phyloP scores from a whole-genome alignment of 2,888 invertebrate genomes.

The Catocala fraxini region DNA sequence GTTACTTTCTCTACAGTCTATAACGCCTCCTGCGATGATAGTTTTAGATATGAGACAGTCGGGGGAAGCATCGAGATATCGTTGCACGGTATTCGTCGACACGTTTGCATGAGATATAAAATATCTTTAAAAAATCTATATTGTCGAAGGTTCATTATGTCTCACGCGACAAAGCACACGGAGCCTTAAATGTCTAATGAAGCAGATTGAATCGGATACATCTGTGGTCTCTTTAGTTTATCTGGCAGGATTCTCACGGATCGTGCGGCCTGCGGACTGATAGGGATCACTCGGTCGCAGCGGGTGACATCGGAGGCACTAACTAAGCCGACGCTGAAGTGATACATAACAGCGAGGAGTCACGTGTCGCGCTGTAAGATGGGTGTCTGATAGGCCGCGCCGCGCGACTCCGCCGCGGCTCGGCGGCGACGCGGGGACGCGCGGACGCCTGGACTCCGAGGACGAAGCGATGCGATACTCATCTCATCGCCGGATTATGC shows the following conservation, averaged over 20 bases:
- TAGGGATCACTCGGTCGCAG: conserved; percentile 60
- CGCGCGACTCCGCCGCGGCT: conserved; percentile 18
- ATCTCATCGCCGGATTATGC: conserved; percentile 78
- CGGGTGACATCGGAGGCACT: conserved; percentile 37
- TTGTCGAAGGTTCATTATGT: conserved; percentile 44
- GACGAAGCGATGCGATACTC: conserved; percentile 67
- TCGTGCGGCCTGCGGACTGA: conserved; percentile 64
- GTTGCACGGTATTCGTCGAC: conserved; percentile 55
- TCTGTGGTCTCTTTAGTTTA: conserved; percentile 67
- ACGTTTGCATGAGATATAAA: conserved; percentile 27
- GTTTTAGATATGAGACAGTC: conserved; percentile 64
- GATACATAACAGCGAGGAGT: conserved; percentile 48
- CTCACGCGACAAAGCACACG: conserved; percentile 63
- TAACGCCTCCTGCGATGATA: conserved; percentile 75
- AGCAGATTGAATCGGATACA: conserved; percentile 73
- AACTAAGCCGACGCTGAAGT: conserved; percentile 44
- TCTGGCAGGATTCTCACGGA: conserved; percentile 74
- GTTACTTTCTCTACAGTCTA: conserved; percentile 74
- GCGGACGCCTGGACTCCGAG: conserved; percentile 47
- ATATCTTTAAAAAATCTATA: conserved; percentile 57
- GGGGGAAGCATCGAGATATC: conserved; percentile 58
- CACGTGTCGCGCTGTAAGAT: conserved; percentile 44
- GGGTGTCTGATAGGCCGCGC: conserved; percentile 38
- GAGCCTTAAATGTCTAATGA: conserved; percentile 68
- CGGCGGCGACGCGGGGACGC: conserved; percentile 28